Conservation (phyloP, 2,797 vertebrate genomes). For the Thripadectes ignobilis region DNA sequence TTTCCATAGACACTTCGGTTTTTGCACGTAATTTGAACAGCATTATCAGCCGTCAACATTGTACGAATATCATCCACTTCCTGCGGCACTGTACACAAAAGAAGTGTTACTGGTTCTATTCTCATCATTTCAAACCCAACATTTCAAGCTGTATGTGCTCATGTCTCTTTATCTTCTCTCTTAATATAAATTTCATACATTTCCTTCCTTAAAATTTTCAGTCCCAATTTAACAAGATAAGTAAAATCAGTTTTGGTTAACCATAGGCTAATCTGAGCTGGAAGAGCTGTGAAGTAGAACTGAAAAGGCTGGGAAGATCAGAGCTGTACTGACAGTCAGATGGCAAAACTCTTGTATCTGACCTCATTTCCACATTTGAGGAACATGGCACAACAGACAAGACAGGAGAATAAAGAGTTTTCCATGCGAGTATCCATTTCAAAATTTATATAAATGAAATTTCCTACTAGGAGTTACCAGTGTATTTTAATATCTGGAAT, state of each 20-base stretch:
- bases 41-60: not conserved
- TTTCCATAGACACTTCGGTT: not conserved
- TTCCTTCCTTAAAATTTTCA: not conserved
- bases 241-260: not conserved
- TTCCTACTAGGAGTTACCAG: not conserved
- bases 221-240: not conserved
- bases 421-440: not conserved
- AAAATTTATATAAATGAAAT: not conserved
- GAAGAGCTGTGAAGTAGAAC: not conserved
- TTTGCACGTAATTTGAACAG: not conserved
- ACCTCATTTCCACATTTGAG: not conserved
- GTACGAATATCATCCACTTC: fast-evolving
- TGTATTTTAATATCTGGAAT: not conserved
- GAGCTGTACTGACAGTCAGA: not conserved
- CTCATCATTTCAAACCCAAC: not conserved
- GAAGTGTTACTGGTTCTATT: not conserved
- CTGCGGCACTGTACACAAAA: not conserved
- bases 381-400: not conserved
- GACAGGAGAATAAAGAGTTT: not conserved
- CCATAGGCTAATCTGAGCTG: not conserved
- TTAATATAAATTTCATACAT: not conserved
- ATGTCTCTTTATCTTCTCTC: not conserved
- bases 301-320: not conserved
- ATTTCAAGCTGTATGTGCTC: not conserved
- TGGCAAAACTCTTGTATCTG: not conserved